These are phyloP conservation scores for Myotis vivesi DNA, from an alignment of 2,797 vertebrate genomes.

Conservation along the genomic window DNA sequence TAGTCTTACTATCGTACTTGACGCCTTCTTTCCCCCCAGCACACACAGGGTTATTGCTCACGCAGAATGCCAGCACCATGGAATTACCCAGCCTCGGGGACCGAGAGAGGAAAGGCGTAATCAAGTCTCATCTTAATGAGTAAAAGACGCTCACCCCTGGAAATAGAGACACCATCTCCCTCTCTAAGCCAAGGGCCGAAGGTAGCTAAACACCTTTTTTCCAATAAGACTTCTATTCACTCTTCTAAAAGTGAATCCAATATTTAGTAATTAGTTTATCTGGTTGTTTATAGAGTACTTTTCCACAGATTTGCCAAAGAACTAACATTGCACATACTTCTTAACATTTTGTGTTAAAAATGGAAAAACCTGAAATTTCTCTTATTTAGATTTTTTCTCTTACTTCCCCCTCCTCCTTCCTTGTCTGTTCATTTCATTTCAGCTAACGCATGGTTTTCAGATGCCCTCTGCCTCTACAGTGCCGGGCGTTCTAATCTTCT, in stretches of 20 bases:
- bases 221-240: constrained; percentile 21
- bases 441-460: not conserved
- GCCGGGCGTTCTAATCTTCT: not conserved
- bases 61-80: not conserved
- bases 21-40: not conserved
- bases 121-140: constrained; percentile 20
- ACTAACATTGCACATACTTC: not conserved
- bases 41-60: not conserved
- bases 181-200: not conserved
- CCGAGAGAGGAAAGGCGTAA: not conserved
- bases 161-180: constrained; percentile 6
- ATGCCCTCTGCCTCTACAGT: accelerated
- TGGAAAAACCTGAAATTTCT: not conserved
- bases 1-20: not conserved
- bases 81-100: not conserved
- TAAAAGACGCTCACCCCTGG: not conserved
- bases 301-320: not conserved
- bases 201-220: not conserved
- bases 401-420: not conserved
- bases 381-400: not conserved
- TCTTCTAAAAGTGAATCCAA: not conserved
- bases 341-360: not conserved
- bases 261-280: constrained; percentile 21
- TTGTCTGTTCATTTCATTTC: not conserved
- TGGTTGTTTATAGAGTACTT: not conserved